Evolutionary conservation across 2,888 invertebrate genomes (phyloP).

Genomic region (Conus canariensis): DNA sequence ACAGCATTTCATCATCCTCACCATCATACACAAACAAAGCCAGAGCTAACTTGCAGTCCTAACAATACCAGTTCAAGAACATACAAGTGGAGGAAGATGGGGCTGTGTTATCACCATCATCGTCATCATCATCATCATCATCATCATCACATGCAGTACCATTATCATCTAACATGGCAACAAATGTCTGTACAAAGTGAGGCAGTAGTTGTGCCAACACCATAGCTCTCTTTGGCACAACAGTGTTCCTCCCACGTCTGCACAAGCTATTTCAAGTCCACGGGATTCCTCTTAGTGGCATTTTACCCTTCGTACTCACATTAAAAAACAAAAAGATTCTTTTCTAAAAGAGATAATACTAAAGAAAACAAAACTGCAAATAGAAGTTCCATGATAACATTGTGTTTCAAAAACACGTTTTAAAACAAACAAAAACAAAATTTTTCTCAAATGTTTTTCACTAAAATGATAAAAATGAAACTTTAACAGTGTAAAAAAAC

Average conservation of each 20-base stretch:
- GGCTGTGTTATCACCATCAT: background rate
- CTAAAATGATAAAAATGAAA: background rate
- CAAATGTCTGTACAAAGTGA: background rate
- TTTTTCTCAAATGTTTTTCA: background rate
- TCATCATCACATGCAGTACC: background rate
- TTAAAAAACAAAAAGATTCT: background rate
- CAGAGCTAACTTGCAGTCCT: background rate
- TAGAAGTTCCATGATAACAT: too few relatives aligned
- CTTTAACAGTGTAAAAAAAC: background rate
- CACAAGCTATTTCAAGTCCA: background rate
- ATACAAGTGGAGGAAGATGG: background rate
- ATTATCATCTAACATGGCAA: background rate
- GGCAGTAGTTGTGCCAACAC: background rate
- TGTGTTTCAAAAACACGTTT: too few relatives aligned
- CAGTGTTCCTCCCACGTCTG: background rate
- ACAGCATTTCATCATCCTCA: background rate
- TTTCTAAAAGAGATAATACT: background rate
- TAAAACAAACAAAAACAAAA: background rate
- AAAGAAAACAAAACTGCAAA: background rate
- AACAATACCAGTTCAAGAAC: background rate
- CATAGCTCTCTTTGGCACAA: conserved; percentile 19
- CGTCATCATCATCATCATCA: background rate
- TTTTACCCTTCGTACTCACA: too few relatives aligned
- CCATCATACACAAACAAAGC: background rate
- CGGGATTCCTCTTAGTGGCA: background rate